Evolutionary conservation across 1,140 invertebrate species (phyloP).

Genomic region (Cyclina sinensis): DNA sequence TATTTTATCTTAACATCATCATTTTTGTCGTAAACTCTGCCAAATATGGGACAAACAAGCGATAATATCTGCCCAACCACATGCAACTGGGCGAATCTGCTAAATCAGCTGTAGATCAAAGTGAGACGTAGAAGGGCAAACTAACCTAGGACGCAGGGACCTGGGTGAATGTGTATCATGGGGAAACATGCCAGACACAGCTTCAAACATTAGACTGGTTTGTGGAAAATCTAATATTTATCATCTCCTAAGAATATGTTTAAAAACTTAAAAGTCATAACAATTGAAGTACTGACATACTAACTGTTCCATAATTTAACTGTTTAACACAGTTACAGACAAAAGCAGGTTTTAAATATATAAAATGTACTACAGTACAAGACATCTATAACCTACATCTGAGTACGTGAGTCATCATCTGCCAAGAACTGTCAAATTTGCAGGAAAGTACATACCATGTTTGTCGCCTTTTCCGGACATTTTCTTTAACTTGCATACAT

Average conservation of each 20-base stretch:
- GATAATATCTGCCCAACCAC: too few species aligned
- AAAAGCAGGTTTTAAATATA: not conserved
- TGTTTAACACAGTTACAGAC: not conserved
- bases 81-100: too few species aligned
- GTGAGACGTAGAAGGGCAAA: too few species aligned
- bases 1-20: too few species aligned
- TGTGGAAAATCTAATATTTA: not conserved
- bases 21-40: too few species aligned
- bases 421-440: constrained; percentile 51
- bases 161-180: too few species aligned
- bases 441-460: constrained; percentile 19
- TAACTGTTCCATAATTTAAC: not conserved
- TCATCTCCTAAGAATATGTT: not conserved
- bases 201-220: not conserved
- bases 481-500: not conserved
- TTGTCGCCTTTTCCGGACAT: constrained; percentile 66
- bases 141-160: too few species aligned
- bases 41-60: too few species aligned
- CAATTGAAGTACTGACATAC: not conserved
- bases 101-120: too few species aligned
- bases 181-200: not conserved
- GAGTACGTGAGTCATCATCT: constrained; percentile 42
- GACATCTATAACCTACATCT: constrained; percentile 20
- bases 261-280: not conserved
- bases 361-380: too few species aligned